A percentile compares a stretch with the other conserved stretches of the same genome.
These are phyloP conservation scores for Eulemur coronatus DNA, from an alignment of 2,797 vertebrate species.

Conservation along the genomic window DNA sequence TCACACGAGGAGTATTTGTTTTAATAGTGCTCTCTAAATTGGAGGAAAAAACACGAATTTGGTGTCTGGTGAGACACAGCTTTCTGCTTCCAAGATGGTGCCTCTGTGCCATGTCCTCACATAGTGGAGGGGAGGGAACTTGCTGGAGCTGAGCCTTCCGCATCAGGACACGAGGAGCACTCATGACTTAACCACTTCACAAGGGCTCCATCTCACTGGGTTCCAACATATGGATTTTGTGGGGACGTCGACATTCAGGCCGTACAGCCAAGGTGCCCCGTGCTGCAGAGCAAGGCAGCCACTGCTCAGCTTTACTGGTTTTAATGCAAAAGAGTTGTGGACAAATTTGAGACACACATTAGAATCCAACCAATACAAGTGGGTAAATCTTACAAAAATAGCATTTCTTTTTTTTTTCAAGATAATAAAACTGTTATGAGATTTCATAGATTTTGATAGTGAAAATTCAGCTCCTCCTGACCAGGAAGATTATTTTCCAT, in stretches of 20 bases:
- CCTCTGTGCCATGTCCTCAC: not conserved
- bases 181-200: not conserved
- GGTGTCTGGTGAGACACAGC: not conserved
- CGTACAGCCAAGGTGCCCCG: accelerated
- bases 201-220: not conserved
- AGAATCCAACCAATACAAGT: not conserved
- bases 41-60: not conserved
- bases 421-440: not conserved
- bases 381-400: not conserved
- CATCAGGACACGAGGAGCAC: accelerated
- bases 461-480: not conserved
- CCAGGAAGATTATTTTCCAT: slow-evolving; percentile 49
- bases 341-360: not conserved
- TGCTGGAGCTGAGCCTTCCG: accelerated
- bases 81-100: not conserved
- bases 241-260: not conserved
- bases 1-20: not conserved
- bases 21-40: not conserved
- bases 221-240: not conserved
- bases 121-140: not conserved
- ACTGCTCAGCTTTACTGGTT: not conserved
- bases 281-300: accelerated
- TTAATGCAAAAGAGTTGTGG: not conserved
- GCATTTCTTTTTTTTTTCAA: not conserved
- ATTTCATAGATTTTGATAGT: slow-evolving; percentile 26